These are phyloP conservation scores for Ormia ochracea DNA, from an alignment of 2,888 invertebrate species.

Conservation along the genomic window DNA sequence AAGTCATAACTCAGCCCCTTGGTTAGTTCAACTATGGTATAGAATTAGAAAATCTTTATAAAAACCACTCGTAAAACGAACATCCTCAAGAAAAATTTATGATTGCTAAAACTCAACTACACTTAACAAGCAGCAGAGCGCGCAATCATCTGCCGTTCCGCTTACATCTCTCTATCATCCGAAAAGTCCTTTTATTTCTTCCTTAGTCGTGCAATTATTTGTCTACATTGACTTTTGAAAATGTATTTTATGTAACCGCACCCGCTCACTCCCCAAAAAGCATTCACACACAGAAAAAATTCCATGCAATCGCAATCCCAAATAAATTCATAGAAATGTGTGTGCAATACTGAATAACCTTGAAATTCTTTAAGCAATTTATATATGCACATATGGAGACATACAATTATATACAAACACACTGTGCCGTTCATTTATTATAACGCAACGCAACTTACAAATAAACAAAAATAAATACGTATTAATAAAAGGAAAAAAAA, in stretches of 20 bases:
- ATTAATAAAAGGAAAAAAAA: neutral
- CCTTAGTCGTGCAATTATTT: slow-evolving; percentile 23
- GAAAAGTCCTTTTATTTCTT: neutral
- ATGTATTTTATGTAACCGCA: slow-evolving; percentile 18
- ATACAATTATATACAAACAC: slow-evolving; percentile 15
- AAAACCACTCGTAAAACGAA: neutral
- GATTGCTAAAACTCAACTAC: slow-evolving; percentile 31
- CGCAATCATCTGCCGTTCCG: slow-evolving; percentile 8
- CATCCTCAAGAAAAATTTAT: slow-evolving; percentile 11
- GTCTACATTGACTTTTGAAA: slow-evolving; percentile 46
- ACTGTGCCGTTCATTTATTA: slow-evolving; percentile 31
- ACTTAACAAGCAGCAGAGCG: slow-evolving; percentile 28
- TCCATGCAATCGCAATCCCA: neutral
- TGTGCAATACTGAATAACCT: slow-evolving; percentile 53
- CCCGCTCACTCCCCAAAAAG: neutral
- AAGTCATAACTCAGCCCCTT: neutral
- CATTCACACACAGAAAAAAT: neutral
- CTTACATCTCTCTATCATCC: neutral
- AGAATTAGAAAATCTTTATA: neutral
- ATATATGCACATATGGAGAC: neutral
- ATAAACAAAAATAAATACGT: slow-evolving; percentile 4
- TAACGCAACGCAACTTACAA: neutral
- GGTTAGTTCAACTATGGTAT: neutral
- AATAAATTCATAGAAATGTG: slow-evolving; percentile 28
- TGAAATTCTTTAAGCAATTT: slow-evolving; percentile 51